phyloP scores from a whole-genome alignment of 2,888 invertebrate species.

The Pandemis heparana region DNA sequence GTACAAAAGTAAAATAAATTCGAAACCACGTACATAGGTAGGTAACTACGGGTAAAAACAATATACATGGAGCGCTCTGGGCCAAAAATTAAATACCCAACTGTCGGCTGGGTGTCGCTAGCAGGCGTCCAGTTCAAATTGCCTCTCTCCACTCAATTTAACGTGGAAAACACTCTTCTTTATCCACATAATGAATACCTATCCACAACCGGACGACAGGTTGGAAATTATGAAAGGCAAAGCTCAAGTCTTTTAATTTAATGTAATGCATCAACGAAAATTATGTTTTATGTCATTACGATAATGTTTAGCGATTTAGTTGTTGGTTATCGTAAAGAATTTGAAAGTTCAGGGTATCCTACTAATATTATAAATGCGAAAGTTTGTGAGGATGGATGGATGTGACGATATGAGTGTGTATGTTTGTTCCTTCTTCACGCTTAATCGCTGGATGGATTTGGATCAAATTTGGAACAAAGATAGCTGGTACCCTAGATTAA shows the following conservation, averaged over 20 bases:
- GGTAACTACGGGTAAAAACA: conserved; percentile 53
- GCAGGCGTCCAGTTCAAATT: conserved; percentile 76
- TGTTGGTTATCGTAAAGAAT: not conserved
- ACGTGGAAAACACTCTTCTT: conserved; percentile 81
- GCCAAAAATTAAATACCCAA: conserved; percentile 79
- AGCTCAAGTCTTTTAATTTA: conserved; percentile 28
- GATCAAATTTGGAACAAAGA: too few species aligned
- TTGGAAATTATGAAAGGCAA: conserved; percentile 22
- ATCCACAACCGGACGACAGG: conserved; percentile 56
- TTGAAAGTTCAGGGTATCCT: too few species aligned
- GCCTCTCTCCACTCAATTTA: conserved; percentile 82
- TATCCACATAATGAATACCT: conserved; percentile 77
- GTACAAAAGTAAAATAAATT: conserved; percentile 45
- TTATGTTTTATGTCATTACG: not conserved
- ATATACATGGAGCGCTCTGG: conserved; percentile 53
- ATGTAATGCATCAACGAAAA: not conserved
- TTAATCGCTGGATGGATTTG: too few species aligned
- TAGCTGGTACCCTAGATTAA: too few species aligned
- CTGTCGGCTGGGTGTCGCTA: conserved; percentile 73
- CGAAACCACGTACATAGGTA: conserved; percentile 7
- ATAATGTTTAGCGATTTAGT: not conserved
- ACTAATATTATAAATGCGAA: too few species aligned
- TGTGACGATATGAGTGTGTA: too few species aligned
- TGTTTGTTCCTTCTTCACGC: too few species aligned
- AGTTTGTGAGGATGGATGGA: too few species aligned